Conservation (phyloP, 1,140 invertebrate genomes). For the Notospermus geniculatus region DNA sequence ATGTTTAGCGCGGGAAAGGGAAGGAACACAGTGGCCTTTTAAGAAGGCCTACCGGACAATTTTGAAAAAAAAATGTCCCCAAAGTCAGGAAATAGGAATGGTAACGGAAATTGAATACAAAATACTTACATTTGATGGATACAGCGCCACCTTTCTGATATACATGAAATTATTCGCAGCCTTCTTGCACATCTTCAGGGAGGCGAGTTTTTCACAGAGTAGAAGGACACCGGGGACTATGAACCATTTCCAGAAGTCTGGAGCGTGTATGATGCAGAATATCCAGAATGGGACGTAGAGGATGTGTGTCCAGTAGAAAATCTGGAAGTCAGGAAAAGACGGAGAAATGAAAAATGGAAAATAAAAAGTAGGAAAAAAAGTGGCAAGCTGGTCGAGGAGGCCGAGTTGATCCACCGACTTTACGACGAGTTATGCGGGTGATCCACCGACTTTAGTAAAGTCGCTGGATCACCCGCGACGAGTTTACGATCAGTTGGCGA, state of each 20-base stretch:
- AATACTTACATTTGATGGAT: constrained; percentile 80
- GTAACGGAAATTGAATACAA: no score
- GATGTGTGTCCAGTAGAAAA: constrained; percentile 94
- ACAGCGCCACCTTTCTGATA: constrained; percentile 77
- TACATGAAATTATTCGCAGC: constrained; percentile 54
- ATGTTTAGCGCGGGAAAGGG: no score
- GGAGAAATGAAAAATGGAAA: background rate
- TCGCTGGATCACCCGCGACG: no score
- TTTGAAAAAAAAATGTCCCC: background rate
- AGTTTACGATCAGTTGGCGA: no score
- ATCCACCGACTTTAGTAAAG: no score
- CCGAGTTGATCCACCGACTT: no score
- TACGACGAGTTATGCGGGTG: no score
- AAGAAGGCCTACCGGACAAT: no score
- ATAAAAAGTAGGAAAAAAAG: no score
- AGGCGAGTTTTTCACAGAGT: constrained; percentile 69
- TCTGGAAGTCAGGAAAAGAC: constrained; percentile 57
- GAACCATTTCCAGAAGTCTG: constrained; percentile 97
- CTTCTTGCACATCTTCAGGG: constrained; percentile 30
- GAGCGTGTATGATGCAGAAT: constrained; percentile 80
- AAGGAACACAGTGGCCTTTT: no score
- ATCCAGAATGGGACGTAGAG: constrained; percentile 89
- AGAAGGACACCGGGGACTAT: constrained; percentile 78
- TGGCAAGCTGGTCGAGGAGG: no score
- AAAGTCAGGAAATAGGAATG: background rate